Conservation (phyloP, 2,888 invertebrate genomes). For the Malacosoma neustria region DNA sequence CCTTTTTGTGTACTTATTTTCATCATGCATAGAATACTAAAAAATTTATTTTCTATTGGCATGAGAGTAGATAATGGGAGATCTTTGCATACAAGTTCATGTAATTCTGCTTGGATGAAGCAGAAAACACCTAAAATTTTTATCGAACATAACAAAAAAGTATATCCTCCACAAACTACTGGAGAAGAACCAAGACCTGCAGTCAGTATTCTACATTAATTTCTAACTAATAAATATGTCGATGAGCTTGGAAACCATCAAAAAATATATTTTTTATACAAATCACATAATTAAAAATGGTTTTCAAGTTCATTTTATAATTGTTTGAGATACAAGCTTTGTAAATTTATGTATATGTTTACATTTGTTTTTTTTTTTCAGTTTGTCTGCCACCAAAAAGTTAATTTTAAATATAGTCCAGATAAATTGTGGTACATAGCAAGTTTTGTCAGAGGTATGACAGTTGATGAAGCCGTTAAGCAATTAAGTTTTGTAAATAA, state of each 20-base stretch:
- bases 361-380: constrained; percentile 52
- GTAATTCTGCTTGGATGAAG: constrained; percentile 49
- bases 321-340: too few relatives aligned
- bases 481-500: constrained; percentile 89
- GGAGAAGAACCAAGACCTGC: constrained; percentile 87
- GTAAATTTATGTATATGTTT: too few relatives aligned
- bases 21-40: constrained; percentile 25
- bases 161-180: constrained; percentile 85
- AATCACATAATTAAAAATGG: too few relatives aligned
- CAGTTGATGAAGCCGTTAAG: constrained; percentile 94
- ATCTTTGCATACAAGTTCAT: constrained; percentile 36
- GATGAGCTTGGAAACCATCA: too few relatives aligned
- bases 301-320: too few relatives aligned
- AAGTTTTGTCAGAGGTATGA: constrained; percentile 89
- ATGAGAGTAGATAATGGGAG: constrained; percentile 13
- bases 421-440: constrained; percentile 96
- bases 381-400: constrained; percentile 91
- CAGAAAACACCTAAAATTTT: constrained; percentile 68
- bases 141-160: constrained; percentile 80
- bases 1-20: too few relatives aligned
- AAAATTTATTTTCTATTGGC: constrained; percentile 9
- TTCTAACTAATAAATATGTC: too few relatives aligned
- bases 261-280: too few relatives aligned
- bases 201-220: constrained; percentile 72
- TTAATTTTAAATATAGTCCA: constrained; percentile 91